Percentiles rank a stretch among this genome's conserved stretches.
Conservation (phyloP, 2,113 vertebrate species). For the Malurus melanocephalus region DNA sequence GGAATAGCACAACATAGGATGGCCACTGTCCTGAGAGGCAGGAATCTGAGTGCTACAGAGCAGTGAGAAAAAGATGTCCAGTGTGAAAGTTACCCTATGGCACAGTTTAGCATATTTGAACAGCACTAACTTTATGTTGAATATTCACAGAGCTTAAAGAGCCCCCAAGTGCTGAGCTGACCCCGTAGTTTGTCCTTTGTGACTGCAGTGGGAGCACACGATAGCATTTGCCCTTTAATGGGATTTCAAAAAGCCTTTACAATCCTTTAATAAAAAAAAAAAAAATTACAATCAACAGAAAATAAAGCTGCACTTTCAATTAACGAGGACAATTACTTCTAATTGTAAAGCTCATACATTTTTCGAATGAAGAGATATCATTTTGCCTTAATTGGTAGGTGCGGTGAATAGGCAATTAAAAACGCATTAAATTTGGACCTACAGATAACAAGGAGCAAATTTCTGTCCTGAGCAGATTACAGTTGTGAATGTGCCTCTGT, state of each 20-base stretch:
- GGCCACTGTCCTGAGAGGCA: not conserved
- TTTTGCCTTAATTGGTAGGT: slow-evolving; percentile 73
- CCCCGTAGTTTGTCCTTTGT: not conserved
- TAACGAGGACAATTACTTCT: slow-evolving; percentile 73
- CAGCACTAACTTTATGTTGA: not conserved
- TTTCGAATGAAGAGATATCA: slow-evolving; percentile 66
- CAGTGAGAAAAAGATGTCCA: not conserved
- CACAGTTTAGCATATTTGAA: not conserved
- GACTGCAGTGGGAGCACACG: not conserved
- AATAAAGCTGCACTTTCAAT: slow-evolving; percentile 74
- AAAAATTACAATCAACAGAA: slow-evolving; percentile 55
- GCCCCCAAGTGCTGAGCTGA: not conserved
- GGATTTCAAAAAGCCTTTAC: slow-evolving; percentile 48
- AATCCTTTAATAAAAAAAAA: slow-evolving; percentile 16
- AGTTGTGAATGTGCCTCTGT: not conserved
- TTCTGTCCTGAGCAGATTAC: slow-evolving; percentile 48
- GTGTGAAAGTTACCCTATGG: not conserved
- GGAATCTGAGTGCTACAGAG: not conserved
- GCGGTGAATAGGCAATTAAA: slow-evolving; percentile 74
- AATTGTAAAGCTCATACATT: slow-evolving; percentile 69
- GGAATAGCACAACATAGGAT: not conserved
- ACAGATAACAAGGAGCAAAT: slow-evolving; percentile 48
- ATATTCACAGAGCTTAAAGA: not conserved
- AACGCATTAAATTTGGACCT: slow-evolving; percentile 65
- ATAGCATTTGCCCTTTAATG: slow-evolving; percentile 9